Conservation (phyloP, 1,140 invertebrate species). For the Ceratina japonica region DNA sequence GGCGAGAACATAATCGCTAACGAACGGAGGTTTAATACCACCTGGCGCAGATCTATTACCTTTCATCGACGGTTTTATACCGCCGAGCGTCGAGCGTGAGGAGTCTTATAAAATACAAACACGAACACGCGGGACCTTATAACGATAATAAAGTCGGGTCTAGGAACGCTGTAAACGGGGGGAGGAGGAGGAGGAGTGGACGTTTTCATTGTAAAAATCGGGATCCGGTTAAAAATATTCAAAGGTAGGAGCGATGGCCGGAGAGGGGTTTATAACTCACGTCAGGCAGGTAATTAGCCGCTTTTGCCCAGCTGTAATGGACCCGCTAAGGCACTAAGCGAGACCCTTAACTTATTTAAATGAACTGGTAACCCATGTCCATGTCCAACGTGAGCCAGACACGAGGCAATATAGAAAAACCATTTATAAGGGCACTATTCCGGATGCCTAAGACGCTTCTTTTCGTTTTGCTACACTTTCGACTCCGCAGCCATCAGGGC, state of each 20-base stretch:
- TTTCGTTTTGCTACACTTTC: constrained; percentile 64
- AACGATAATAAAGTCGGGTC: constrained; percentile 23
- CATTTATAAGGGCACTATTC: constrained; percentile 78
- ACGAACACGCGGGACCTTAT: not conserved
- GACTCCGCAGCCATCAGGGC: constrained; percentile 57
- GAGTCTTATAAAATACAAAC: too few relatives aligned
- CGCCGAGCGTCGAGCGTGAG: not conserved
- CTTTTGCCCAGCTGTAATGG: constrained; percentile 79
- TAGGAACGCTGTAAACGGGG: constrained; percentile 26
- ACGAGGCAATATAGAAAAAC: constrained; percentile 79
- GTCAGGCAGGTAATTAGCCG: constrained; percentile 80
- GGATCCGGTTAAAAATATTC: constrained; percentile 70
- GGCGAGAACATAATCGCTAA: not conserved
- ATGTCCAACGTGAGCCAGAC: constrained; percentile 74
- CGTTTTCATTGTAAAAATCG: constrained; percentile 68
- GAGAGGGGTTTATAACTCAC: constrained; percentile 79
- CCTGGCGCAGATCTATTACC: not conserved
- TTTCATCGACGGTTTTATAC: too few relatives aligned
- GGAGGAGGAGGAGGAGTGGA: constrained; percentile 22
- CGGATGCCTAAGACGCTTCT: constrained; percentile 66
- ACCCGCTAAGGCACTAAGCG: constrained; percentile 75
- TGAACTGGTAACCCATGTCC: constrained; percentile 79
- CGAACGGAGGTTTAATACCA: not conserved
- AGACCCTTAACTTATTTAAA: constrained; percentile 81
- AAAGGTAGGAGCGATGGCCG: constrained; percentile 63